Conservation (phyloP, 2,888 invertebrate genomes). For the Nymphalis urticae region DNA sequence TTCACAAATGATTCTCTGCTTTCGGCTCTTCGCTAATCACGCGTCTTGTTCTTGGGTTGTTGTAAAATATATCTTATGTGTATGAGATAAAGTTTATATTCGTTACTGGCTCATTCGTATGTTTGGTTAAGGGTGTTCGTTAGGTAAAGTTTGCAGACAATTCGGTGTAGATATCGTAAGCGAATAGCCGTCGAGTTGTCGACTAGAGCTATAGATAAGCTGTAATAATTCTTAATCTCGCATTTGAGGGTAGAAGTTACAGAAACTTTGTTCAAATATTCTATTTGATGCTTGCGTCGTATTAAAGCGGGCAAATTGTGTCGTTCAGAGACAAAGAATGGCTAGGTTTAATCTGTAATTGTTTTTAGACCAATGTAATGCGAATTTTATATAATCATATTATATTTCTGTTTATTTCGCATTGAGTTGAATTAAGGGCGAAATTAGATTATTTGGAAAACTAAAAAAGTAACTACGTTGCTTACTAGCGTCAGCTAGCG, state of each 20-base stretch:
- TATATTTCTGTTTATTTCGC: too few relatives aligned
- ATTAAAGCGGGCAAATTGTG: conserved; percentile 3
- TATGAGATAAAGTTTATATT: conserved; percentile 49
- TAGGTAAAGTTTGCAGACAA: conserved; percentile 74
- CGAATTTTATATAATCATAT: not conserved
- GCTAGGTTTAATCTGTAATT: not conserved
- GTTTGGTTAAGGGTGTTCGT: conserved; percentile 44
- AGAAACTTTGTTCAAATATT: conserved; percentile 12
- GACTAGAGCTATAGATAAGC: conserved; percentile 69
- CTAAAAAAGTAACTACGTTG: too few relatives aligned
- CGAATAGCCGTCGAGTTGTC: conserved; percentile 72
- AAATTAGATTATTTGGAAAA: too few relatives aligned
- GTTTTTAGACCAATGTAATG: not conserved
- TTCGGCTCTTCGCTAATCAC: conserved; percentile 78
- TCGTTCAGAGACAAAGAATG: not conserved
- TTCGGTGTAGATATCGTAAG: conserved; percentile 69
- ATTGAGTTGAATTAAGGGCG: too few relatives aligned
- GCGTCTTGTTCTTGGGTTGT: conserved; percentile 51
- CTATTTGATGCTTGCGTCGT: conserved; percentile 1
- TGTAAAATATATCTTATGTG: conserved; percentile 48
- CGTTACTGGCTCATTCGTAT: conserved; percentile 33
- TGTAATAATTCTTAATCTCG: conserved; percentile 74
- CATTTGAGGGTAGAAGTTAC: conserved; percentile 37
- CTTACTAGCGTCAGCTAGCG: too few relatives aligned
- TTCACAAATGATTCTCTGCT: conserved; percentile 79